A percentile compares a stretch with the other conserved stretches of the same genome.
Conservation (phyloP, 2,113 vertebrate genomes). For the Burhinus bistriatus region DNA sequence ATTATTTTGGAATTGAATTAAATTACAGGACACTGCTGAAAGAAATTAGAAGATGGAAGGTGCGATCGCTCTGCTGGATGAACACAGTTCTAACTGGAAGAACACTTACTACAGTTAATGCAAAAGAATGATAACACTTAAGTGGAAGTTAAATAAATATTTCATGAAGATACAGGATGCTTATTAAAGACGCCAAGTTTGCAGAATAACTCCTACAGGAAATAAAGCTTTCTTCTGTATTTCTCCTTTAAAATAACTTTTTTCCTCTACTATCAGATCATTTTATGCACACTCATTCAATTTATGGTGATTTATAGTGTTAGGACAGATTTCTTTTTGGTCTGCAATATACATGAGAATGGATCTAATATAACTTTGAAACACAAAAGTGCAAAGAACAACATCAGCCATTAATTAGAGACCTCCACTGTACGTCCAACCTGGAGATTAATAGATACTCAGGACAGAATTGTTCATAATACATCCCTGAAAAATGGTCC, state of each 20-base stretch:
- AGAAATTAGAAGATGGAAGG: not conserved
- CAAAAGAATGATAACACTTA: not conserved
- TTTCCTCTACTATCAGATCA: not conserved
- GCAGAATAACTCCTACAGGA: not conserved
- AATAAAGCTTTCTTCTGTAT: not conserved
- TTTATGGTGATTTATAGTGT: not conserved
- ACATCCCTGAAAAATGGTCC: not conserved
- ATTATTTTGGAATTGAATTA: not conserved
- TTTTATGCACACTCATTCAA: not conserved
- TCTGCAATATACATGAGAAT: not conserved
- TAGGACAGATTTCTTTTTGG: not conserved
- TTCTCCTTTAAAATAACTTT: not conserved
- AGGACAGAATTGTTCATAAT: not conserved
- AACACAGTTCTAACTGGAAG: not conserved
- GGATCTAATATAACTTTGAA: not conserved
- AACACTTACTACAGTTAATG: not conserved
- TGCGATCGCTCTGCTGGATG: not conserved
- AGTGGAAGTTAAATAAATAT: not conserved
- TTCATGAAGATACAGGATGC: not conserved
- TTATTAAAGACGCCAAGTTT: not conserved
- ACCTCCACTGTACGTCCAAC: not conserved
- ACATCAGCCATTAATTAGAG: not conserved
- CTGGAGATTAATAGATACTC: not conserved
- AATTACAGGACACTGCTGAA: not conserved
- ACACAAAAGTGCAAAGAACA: not conserved